Conservation (phyloP, 1,140 invertebrate genomes). For the Drosophila setifemur region DNA sequence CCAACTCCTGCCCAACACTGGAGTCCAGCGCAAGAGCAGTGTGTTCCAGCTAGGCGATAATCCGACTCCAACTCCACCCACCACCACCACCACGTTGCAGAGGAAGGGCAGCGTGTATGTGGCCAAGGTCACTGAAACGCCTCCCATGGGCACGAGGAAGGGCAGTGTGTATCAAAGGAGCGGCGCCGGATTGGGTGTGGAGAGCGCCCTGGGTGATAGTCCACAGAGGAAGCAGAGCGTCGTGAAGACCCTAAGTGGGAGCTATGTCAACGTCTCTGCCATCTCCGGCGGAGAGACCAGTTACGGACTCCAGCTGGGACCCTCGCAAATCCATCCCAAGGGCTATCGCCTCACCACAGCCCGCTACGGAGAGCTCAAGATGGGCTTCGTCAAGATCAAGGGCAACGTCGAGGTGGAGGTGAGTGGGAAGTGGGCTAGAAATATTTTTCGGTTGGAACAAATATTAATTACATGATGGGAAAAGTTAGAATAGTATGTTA, state of each 20-base stretch:
- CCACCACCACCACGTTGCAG: conserved; percentile 30
- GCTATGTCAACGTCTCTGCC: conserved; percentile 56
- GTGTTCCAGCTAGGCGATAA: conserved; percentile 56
- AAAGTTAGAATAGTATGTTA: no score
- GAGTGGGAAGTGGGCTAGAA: no score
- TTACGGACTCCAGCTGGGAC: conserved; percentile 86
- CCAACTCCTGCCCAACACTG: conserved; percentile 39
- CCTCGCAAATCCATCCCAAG: conserved; percentile 90
- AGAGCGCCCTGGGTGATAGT: conserved; percentile 22
- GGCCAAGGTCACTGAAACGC: conserved; percentile 45
- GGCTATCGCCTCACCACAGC: conserved; percentile 87
- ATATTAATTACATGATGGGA: no score
- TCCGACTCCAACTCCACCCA: conserved; percentile 59
- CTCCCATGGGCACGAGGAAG: conserved; percentile 59
- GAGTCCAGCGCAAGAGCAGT: conserved; percentile 62
- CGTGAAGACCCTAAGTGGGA: conserved; percentile 62
- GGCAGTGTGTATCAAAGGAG: conserved; percentile 64
- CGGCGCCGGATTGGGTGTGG: conserved; percentile 10
- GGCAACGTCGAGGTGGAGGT: conserved; percentile 96
- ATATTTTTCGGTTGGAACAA: no score
- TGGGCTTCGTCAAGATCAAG: conserved; percentile 94
- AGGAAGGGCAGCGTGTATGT: conserved; percentile 70
- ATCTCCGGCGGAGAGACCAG: conserved; percentile 69
- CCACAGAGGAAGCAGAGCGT: conserved; percentile 70
- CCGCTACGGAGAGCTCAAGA: conserved; percentile 90